Evolutionary conservation across 2,113 vertebrate species (phyloP).

Genomic region (Candoia aspera): DNA sequence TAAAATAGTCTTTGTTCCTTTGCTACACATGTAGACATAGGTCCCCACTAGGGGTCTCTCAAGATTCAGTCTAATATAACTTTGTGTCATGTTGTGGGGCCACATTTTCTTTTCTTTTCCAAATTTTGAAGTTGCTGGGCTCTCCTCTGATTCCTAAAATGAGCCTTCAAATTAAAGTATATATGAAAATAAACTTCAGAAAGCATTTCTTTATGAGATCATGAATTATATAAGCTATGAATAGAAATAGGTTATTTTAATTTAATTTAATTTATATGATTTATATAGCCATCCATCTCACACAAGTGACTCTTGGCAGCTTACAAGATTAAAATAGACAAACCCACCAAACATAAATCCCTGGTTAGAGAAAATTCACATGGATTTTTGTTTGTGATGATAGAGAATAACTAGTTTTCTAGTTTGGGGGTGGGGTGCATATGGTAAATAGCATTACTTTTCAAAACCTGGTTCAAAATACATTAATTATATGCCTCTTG

Average conservation of each 20-base stretch:
- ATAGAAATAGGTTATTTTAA: background rate
- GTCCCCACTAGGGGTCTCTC: background rate
- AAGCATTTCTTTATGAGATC: background rate
- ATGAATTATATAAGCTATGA: background rate
- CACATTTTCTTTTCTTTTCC: constrained; percentile 3
- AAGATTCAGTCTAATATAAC: background rate
- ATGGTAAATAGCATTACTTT: background rate
- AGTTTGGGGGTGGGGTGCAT: background rate
- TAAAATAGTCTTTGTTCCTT: background rate
- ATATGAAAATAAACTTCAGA: background rate
- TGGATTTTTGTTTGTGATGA: background rate
- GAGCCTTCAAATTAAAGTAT: background rate
- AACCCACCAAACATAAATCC: background rate
- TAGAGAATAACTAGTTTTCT: background rate
- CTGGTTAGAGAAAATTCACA: background rate
- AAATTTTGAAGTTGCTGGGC: background rate
- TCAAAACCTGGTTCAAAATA: background rate
- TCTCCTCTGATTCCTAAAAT: background rate
- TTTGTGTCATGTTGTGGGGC: background rate
- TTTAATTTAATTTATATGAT: background rate
- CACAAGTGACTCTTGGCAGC: background rate
- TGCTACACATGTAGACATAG: background rate
- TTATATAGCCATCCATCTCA: background rate
- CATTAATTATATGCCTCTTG: background rate
- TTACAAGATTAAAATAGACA: background rate